phyloP scores from a whole-genome alignment of 2,797 vertebrate species.

The Sebastes baramenuke region DNA sequence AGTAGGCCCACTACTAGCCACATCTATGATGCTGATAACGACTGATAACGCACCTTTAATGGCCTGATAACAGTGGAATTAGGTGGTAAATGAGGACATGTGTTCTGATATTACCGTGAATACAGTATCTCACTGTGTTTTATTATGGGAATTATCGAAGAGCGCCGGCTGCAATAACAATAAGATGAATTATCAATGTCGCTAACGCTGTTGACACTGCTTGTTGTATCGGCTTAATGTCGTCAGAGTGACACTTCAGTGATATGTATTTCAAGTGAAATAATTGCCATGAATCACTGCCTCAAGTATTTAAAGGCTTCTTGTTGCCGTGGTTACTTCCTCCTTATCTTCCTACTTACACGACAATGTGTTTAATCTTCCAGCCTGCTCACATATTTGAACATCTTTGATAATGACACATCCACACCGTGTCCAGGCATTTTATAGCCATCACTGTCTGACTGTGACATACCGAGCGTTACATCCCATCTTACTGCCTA shows the following conservation, averaged over 20 bases:
- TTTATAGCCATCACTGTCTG: slow-evolving; percentile 33
- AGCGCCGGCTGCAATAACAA: not conserved
- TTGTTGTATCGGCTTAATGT: not conserved
- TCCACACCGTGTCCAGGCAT: slow-evolving; percentile 43
- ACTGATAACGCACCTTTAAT: no score
- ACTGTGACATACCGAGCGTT: slow-evolving; percentile 40
- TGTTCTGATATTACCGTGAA: not conserved
- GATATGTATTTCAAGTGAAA: not conserved
- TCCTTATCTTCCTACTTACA: not conserved
- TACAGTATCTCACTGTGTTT: not conserved
- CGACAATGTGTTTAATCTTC: slow-evolving; percentile 8
- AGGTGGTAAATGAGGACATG: not conserved
- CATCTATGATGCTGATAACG: no score
- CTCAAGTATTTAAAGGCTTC: not conserved
- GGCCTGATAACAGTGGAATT: no score
- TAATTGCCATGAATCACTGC: not conserved
- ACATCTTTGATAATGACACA: slow-evolving; percentile 36
- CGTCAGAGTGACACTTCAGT: not conserved
- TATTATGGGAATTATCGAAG: not conserved
- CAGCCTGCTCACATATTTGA: slow-evolving; percentile 27
- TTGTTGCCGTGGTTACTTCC: slow-evolving; percentile 9
- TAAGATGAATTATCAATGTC: not conserved
- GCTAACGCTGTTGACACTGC: not conserved
- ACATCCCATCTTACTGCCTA: slow-evolving; percentile 61
- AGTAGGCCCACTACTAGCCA: no score